Evolutionary conservation across 2,888 invertebrate species (phyloP).

Genomic region (Eristalis tenax): DNA sequence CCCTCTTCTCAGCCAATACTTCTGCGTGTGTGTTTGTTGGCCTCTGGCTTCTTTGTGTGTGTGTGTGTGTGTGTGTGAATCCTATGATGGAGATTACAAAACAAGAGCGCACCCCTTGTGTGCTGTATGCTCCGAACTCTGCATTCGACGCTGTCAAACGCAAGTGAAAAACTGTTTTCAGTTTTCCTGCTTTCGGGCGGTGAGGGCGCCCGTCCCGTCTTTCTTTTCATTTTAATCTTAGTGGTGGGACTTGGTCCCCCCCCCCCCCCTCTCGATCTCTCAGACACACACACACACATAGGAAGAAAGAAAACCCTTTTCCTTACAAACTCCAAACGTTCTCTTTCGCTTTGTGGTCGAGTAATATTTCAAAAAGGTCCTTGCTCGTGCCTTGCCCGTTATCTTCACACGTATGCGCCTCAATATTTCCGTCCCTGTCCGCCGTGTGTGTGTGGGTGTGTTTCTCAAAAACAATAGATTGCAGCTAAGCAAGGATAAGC

Average conservation of each 20-base stretch:
- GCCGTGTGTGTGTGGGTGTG: not conserved
- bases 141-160: constrained; percentile 36
- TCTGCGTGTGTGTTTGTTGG: not conserved
- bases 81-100: constrained; percentile 12
- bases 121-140: not conserved
- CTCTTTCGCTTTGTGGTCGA: not conserved
- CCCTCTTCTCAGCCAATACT: not conserved
- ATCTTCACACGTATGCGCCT: constrained; percentile 2
- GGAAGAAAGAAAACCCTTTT: not conserved
- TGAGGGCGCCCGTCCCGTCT: not conserved
- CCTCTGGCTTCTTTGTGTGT: not conserved
- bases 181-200: not conserved
- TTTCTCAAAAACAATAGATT: constrained; percentile 21
- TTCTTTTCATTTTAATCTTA: not conserved
- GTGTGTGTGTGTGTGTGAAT: not conserved
- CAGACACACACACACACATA: not conserved
- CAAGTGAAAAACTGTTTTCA: constrained; percentile 24
- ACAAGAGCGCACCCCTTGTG: not conserved
- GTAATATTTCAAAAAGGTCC: not conserved
- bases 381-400: not conserved
- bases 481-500: constrained; percentile 19
- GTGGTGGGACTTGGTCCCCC: not conserved
- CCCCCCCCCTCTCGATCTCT: not conserved
- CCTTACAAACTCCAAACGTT: not conserved
- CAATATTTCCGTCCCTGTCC: not conserved